A percentile compares a stretch with the other conserved stretches of the same genome.
Conservation (phyloP, 2,113 vertebrate species). For the Prochilodus magdalenae region DNA sequence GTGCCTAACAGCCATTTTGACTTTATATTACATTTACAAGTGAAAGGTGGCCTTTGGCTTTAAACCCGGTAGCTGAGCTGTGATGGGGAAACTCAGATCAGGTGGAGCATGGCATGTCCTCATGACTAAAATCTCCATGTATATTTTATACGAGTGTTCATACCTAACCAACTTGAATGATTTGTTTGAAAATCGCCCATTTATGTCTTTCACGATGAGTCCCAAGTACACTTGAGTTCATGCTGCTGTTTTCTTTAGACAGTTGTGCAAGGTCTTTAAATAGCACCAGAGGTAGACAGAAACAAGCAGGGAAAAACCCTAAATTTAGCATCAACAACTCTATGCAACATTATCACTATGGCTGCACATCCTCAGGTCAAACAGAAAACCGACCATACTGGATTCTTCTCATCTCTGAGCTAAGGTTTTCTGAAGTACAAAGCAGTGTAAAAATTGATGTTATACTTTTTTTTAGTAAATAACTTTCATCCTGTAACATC, state of each 20-base stretch:
- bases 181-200: no score
- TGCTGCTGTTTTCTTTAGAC: conserved; percentile 15
- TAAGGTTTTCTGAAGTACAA: not conserved
- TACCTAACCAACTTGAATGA: no score
- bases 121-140: no score
- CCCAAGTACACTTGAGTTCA: conserved; percentile 17
- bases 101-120: no score
- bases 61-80: no score
- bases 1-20: no score
- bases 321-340: conserved; percentile 3
- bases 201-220: conserved; percentile 3
- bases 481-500: not conserved
- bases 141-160: no score
- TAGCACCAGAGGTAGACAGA: conserved; percentile 18
- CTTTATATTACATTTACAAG: no score
- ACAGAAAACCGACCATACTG: not conserved
- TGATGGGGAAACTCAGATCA: no score
- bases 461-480: not conserved
- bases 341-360: not conserved
- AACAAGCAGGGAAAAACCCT: not conserved
- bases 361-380: not conserved
- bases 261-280: conserved; percentile 21
- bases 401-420: not conserved
- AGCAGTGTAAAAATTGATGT: not conserved
- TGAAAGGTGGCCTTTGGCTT: no score